Base-by-base conservation (phyloP, 2,888 invertebrate species). In the Trissolcus brochymenae region DNA sequence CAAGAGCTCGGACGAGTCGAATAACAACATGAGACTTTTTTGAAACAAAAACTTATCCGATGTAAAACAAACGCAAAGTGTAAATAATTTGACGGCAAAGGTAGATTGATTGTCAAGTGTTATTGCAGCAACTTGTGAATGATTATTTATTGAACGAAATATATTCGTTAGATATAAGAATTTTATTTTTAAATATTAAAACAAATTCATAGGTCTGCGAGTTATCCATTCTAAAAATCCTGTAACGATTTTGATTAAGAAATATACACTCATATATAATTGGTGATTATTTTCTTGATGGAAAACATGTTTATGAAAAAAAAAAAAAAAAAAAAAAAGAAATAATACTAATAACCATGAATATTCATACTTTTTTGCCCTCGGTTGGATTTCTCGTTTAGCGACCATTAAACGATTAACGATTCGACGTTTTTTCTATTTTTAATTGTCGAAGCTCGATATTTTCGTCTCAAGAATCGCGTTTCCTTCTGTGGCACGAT, bases 21-120 rank as follows among this genome's bases (percentile, higher is more conserved):
- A 72, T 72, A 67, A 60, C 59, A 66, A 62, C 41, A 16, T 7
- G 56, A 55, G 70, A 68, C 67, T 67, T 49, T 51, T 61, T 16
- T 29, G 43, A 67, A 67, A 57, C 62, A 76, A 72, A 72, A 76
- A 76, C 62, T 76, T 76, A 67, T 72, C 50, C 50, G 59, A 35
- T 55, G 67, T 67, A 71, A 49, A 71, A 66, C 50, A 70, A 66
- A 67, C 66, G 40, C 19, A 6, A 13, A 57, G 35, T 40, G 54
- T 68, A 68, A 75, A 68, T 70, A 61, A 71, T 56, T 74, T n/a
- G 66, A 21, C 49, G 51, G n/a, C 17, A 9, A 50, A 43, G 55
- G 57, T 56, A 67, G 57, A 74, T 62, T 56, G 56, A 67, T 62
- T 59, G 57, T 50, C 56, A n/a, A 66, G 41, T 6, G 21, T 25